Evolutionary conservation across 2,888 invertebrate genomes (phyloP).

Genomic region (Drosophila sordidapex): DNA sequence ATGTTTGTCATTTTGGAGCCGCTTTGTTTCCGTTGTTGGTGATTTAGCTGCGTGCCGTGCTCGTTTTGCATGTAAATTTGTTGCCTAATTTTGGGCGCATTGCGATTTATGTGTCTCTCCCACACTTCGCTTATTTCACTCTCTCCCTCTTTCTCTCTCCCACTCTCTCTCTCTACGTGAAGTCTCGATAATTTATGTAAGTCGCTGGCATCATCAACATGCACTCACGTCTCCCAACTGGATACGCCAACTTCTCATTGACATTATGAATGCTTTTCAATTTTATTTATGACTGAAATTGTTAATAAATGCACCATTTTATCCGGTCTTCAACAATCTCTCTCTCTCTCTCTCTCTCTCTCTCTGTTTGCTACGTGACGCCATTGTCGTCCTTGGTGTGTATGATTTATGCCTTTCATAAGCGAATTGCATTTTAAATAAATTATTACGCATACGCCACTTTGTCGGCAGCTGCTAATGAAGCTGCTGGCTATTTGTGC

Average conservation of each 20-base stretch:
- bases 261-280: slow-evolving; percentile 76
- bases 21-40: slow-evolving; percentile 45
- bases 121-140: background rate
- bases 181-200: slow-evolving; percentile 53
- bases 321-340: background rate
- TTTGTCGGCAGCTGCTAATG: slow-evolving; percentile 64
- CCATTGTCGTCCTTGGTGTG: slow-evolving; percentile 23
- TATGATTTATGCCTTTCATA: slow-evolving; percentile 73
- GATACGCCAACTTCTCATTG: slow-evolving; percentile 38
- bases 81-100: slow-evolving; percentile 67
- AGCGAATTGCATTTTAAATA: slow-evolving; percentile 77
- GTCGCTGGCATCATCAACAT: slow-evolving; percentile 50
- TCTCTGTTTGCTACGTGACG: slow-evolving; percentile 39
- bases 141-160: background rate
- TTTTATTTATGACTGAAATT: slow-evolving; percentile 76
- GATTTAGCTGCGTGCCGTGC: slow-evolving; percentile 65
- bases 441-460: slow-evolving; percentile 71
- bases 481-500: slow-evolving; percentile 69
- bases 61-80: slow-evolving; percentile 71
- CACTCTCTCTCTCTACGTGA: background rate
- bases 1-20: slow-evolving; percentile 55
- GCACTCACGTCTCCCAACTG: slow-evolving; percentile 54
- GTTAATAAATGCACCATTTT: slow-evolving; percentile 71
- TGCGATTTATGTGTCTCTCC: slow-evolving; percentile 56
- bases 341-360: background rate